Evolutionary conservation across 2,888 invertebrate genomes (phyloP), one percentile per base, ranked within the genome.

Genomic region (Thelaira solivaga): DNA sequence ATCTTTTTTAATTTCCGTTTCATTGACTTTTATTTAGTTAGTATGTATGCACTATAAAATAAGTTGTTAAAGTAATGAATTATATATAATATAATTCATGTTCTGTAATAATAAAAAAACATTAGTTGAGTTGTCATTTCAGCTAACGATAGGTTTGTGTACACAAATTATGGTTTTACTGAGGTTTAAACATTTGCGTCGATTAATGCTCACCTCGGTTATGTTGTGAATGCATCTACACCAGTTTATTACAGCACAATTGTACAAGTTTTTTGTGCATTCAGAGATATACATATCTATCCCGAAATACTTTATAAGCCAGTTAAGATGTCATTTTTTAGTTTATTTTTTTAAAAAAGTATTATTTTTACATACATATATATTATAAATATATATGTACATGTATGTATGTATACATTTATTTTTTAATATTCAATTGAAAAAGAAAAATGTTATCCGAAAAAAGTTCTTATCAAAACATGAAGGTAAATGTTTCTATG

Each of bases 401-500:
- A 43, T 36, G 6, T 5, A 10, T 16, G 4, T 11, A 51, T 29
- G 20, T 16, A 53, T 43, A 18, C n/a, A n/a, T n/a, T n/a, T n/a
- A n/a, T 4, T 31, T 26, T n/a, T 13, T 22, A 45, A 29, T 57
- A 43, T 24, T 51, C n/a, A 59, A 7, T 64, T 18, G 49, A 29
- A 53, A 65, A 36, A 8, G 6, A 7, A 61, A 22, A 43, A 74
- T 78, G 69, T 69, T 71, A 53, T 69, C 74, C 51, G 59, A 74
- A 45, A 74, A 77, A 53, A 57, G 26, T 74, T 78, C 78, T 51
- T 78, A 74, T 59, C 68, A 78, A 61, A 78, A 78, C 11, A 74
- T 78, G 64, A 74, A 78, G 78, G 78, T 78, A 78, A 78, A 62
- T 74, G 11, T 36, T 36, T 6, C n/a, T n/a, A n/a, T n/a, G n/a